phyloP scores from a whole-genome alignment of 2,888 invertebrate genomes.

The Gerris lacustris region DNA sequence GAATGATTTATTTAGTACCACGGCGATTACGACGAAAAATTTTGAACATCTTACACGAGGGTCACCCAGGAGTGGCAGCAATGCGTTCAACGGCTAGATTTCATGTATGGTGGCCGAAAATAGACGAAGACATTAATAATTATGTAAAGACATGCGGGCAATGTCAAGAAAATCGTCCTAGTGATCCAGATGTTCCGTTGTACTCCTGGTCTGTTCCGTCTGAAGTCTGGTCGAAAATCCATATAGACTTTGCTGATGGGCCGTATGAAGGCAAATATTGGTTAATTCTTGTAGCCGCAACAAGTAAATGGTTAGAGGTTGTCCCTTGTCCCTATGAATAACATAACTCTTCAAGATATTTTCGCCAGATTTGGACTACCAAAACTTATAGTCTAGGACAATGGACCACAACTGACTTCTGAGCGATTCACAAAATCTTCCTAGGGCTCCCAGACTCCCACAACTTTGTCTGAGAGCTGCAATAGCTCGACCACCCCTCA shows the following conservation, averaged over 20 bases:
- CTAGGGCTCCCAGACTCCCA: too few relatives aligned
- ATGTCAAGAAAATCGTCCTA: constrained; percentile 23
- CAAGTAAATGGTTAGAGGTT: constrained; percentile 26
- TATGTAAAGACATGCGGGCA: constrained; percentile 21
- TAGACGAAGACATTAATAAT: constrained; percentile 23
- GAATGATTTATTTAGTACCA: too few relatives aligned
- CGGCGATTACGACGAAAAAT: neutral
- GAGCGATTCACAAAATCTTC: too few relatives aligned
- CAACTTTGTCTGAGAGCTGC: too few relatives aligned
- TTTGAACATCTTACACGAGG: constrained; percentile 18
- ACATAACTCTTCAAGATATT: too few relatives aligned
- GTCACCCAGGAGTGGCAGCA: constrained; percentile 27
- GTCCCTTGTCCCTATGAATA: too few relatives aligned
- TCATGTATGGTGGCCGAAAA: constrained; percentile 28
- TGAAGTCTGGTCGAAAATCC: constrained; percentile 27
- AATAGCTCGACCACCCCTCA: too few relatives aligned
- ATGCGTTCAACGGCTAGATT: constrained; percentile 27
- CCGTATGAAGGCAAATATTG: constrained; percentile 27
- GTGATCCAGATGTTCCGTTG: constrained; percentile 22
- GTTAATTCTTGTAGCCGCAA: constrained; percentile 29
- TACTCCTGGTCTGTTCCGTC: constrained; percentile 27
- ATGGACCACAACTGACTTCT: too few relatives aligned
- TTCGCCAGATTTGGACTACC: too few relatives aligned
- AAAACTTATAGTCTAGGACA: too few relatives aligned
- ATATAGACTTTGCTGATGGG: constrained; percentile 28